These are phyloP conservation scores for Falco naumanni DNA, from an alignment of 2,797 vertebrate genomes.

Conservation along the genomic window DNA sequence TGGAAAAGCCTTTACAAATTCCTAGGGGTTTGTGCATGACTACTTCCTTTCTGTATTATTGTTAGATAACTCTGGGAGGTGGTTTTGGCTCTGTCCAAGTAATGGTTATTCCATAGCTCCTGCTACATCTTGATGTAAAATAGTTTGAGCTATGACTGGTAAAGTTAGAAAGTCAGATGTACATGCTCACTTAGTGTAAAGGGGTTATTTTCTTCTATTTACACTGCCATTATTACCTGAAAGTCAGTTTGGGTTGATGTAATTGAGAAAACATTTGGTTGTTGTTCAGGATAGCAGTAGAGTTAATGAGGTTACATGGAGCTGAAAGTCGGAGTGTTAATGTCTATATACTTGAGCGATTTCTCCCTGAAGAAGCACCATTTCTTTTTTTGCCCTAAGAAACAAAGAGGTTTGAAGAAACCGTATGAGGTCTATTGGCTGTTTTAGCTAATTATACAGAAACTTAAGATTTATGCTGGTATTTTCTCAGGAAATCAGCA, in stretches of 20 bases:
- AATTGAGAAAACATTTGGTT: neutral
- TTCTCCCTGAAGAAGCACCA: neutral
- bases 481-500: slow-evolving; percentile 8
- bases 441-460: slow-evolving; percentile 2
- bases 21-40: neutral
- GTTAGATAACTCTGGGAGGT: neutral
- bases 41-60: neutral
- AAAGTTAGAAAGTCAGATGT: neutral
- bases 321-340: neutral
- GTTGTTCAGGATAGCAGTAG: neutral
- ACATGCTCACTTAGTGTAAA: neutral
- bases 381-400: neutral
- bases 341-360: neutral
- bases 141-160: neutral
- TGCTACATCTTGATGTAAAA: neutral
- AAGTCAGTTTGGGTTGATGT: neutral
- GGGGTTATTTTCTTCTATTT: neutral
- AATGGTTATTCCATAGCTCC: neutral
- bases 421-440: neutral
- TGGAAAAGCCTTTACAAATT: neutral
- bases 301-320: neutral
- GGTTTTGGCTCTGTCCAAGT: neutral
- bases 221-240: neutral
- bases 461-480: neutral
- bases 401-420: neutral